Percentiles rank a stretch among this genome's conserved stretches.
Evolutionary conservation across 2,113 vertebrate species (phyloP).

Genomic region (Ammodytes dubius): DNA sequence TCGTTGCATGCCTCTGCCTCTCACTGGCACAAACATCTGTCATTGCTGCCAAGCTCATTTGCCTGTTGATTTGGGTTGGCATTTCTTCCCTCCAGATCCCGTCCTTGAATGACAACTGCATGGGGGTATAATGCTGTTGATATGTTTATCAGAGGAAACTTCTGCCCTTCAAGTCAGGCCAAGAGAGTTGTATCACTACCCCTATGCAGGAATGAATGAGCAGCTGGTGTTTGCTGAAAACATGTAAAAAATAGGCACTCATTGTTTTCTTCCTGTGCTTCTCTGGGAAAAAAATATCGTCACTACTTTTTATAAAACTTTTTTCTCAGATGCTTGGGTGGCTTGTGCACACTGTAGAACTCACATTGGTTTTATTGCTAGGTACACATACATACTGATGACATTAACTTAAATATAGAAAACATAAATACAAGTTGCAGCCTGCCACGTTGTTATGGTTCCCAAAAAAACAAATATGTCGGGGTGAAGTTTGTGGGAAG

Average conservation of each 20-base stretch:
- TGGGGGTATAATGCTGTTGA: too few species aligned
- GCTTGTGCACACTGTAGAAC: neutral
- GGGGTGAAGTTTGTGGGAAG: too few species aligned
- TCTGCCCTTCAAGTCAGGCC: too few species aligned
- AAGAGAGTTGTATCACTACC: too few species aligned
- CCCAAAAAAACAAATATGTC: neutral
- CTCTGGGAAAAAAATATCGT: neutral
- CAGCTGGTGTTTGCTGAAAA: slow-evolving; percentile 27
- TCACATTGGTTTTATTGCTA: too few species aligned
- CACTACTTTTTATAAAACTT: too few species aligned
- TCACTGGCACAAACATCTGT: neutral
- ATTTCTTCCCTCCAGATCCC: slow-evolving; percentile 22
- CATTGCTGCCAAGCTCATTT: neutral
- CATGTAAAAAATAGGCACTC: neutral
- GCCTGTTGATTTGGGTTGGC: slow-evolving; percentile 28
- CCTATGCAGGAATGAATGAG: neutral
- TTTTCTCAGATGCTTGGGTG: neutral
- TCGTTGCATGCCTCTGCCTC: slow-evolving; percentile 23
- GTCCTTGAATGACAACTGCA: slow-evolving; percentile 59
- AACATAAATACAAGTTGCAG: neutral
- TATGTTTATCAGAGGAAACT: too few species aligned
- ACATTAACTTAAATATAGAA: too few species aligned
- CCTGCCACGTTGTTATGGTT: neutral
- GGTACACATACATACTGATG: too few species aligned
- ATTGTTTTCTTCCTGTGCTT: neutral